phyloP scores from a whole-genome alignment of 2,113 vertebrate species.

The Gulo gulo region DNA sequence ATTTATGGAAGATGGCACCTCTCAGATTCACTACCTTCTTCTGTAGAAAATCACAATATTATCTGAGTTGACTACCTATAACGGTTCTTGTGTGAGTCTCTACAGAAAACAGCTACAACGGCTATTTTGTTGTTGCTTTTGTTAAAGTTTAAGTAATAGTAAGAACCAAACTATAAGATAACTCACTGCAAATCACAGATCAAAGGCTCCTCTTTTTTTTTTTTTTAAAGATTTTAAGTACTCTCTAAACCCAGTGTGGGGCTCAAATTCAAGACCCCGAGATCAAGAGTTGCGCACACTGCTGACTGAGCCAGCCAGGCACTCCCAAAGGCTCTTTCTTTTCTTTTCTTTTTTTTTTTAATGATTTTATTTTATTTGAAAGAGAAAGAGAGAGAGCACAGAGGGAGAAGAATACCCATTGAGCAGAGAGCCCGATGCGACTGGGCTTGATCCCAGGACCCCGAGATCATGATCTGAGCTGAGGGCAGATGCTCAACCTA shows the following conservation, averaged over 20 bases:
- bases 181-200: background rate
- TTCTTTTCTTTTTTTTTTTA: too few relatives aligned
- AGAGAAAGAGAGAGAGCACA: too few relatives aligned
- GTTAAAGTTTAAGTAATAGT: background rate
- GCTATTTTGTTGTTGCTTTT: background rate
- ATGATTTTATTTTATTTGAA: too few relatives aligned
- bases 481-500: background rate
- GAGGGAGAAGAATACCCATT: too few relatives aligned
- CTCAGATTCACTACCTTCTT: background rate
- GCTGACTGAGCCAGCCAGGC: too few relatives aligned
- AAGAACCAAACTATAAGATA: constrained; percentile 28
- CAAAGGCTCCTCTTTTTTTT: constrained; percentile 13
- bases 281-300: background rate
- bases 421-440: too few relatives aligned
- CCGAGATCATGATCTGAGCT: too few relatives aligned
- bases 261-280: background rate
- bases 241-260: background rate
- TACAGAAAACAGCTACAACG: background rate
- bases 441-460: too few relatives aligned
- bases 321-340: too few relatives aligned
- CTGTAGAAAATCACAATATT: background rate
- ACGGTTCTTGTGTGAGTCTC: background rate
- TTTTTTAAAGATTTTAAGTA: background rate
- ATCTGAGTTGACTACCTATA: background rate
- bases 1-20: background rate